Evolutionary conservation across 2,113 vertebrate species (phyloP), one percentile per base, ranked within the genome.

Genomic region (Cyphomyrus plagiostoma): DNA sequence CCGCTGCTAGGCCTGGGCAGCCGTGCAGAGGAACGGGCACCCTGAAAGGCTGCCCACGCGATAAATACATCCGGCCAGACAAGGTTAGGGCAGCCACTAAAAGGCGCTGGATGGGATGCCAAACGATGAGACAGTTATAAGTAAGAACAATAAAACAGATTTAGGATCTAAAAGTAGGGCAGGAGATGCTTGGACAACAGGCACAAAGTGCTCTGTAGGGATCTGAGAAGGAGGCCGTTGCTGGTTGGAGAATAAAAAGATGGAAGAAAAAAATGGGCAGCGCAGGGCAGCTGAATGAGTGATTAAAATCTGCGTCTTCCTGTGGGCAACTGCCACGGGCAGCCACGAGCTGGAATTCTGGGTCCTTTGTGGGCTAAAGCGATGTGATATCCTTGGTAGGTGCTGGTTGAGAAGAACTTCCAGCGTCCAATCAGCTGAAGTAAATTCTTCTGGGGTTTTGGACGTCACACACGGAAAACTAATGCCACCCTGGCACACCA

Each of bases 91-190:
- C 49, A 39, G 15, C 83, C 46, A 49, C 46, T 49, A 52, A 35
- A 84, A 53, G 26, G 35, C 45, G 1, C 45, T n/a, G 82, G 45
- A 23, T 48, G 39, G 4, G 15, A 53, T 3, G 50, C n/a, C 48
- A 87, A 39, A 49, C 4, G 17, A 10, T 2, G 5, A 87, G 48
- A 48, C 49, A n/a, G 9, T 39, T 35, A 87, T 48, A 23, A 86
- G 85, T 21, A 56, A 87, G 50, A 53, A 53, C 50, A 39, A 53
- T 53, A 87, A 52, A 35, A 87, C n/a, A 53, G 85, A 87, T 87
- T 56, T 87, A 87, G 85, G 50, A 35, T 30, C 9, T 53, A 53
- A 35, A 87, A 35, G 82, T 87, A 13, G 85, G 85, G 49, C 50
- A 87, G 85, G n/a, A 56, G 26, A n/a, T 53, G 13, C 50, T 48